Evolutionary conservation across 2,888 invertebrate genomes (phyloP).

Genomic region (Lasiommata megera): DNA sequence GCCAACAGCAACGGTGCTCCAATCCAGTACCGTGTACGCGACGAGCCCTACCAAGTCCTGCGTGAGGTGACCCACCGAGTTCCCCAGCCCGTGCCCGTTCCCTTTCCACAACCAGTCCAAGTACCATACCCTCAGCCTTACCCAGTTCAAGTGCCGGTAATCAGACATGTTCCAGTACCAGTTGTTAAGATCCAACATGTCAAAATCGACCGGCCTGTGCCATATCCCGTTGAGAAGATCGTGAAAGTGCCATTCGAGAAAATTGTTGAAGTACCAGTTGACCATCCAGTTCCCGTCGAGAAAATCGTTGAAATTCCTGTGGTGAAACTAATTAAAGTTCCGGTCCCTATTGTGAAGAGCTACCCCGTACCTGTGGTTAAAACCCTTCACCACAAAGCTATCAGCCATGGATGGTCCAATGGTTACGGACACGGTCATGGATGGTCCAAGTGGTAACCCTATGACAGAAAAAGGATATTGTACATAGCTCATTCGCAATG

Average conservation of each 20-base stretch:
- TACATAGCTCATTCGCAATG: conserved; percentile 40
- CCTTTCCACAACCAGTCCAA: conserved; percentile 75
- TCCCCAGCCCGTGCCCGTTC: conserved; percentile 78
- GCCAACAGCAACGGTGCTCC: conserved; percentile 68
- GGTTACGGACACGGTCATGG: conserved; percentile 39
- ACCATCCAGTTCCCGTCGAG: conserved; percentile 78
- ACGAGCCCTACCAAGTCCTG: conserved; percentile 65
- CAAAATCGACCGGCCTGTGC: conserved; percentile 80
- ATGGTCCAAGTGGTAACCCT: conserved; percentile 41
- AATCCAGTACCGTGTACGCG: conserved; percentile 62
- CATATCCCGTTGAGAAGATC: conserved; percentile 82
- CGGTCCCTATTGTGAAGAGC: conserved; percentile 64
- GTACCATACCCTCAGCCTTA: conserved; percentile 82
- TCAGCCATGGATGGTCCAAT: conserved; percentile 41
- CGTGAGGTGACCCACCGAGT: conserved; percentile 77
- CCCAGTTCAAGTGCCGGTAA: conserved; percentile 78
- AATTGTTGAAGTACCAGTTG: conserved; percentile 78
- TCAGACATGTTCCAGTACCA: conserved; percentile 78
- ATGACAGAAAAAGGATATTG: conserved; percentile 12
- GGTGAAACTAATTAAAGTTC: conserved; percentile 74
- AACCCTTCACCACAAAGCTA: conserved; percentile 66
- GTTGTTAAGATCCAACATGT: conserved; percentile 80
- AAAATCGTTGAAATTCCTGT: conserved; percentile 77
- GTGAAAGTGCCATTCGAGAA: conserved; percentile 80
- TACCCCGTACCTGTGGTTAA: conserved; percentile 70